These are phyloP conservation scores for Hydrochoerus hydrochaeris DNA, from an alignment of 2,113 vertebrate species.

Conservation along the genomic window DNA sequence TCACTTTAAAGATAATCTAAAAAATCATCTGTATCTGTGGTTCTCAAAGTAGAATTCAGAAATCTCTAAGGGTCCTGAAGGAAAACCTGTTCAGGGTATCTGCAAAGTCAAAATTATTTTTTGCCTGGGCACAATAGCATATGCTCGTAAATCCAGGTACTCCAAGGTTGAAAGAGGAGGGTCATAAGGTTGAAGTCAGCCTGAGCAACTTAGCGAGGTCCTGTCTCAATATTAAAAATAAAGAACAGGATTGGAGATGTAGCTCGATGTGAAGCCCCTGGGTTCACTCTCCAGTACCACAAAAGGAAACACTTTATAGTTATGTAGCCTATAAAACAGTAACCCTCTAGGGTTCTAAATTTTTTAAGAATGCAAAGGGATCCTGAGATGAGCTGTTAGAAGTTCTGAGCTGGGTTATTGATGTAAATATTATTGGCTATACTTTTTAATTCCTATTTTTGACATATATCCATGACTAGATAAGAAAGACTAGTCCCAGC, in stretches of 20 bases:
- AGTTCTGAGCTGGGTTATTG: not conserved
- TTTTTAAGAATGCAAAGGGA: constrained; percentile 23
- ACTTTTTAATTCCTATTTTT: constrained; percentile 22
- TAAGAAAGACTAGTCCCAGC: constrained; percentile 21
- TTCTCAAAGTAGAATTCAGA: constrained; percentile 43
- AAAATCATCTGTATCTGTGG: not conserved
- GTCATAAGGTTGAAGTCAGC: not conserved
- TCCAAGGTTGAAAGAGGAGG: not conserved
- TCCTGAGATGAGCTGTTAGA: not conserved
- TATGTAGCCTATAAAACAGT: constrained; percentile 25
- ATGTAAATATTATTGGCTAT: not conserved
- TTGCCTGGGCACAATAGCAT: not conserved
- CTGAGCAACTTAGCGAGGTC: not conserved
- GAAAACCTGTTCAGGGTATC: not conserved
- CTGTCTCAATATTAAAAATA: not conserved
- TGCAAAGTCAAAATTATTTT: constrained; percentile 30
- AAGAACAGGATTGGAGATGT: not conserved
- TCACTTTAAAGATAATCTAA: constrained; percentile 60
- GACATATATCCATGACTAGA: not conserved
- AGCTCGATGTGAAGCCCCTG: not conserved
- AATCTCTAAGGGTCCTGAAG: not conserved
- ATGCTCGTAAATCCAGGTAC: not conserved
- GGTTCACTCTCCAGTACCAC: not conserved
- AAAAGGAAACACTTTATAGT: not conserved
- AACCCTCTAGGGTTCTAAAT: not conserved